Conservation (phyloP, 2,797 vertebrate species). For the Anomalospiza imberbis region DNA sequence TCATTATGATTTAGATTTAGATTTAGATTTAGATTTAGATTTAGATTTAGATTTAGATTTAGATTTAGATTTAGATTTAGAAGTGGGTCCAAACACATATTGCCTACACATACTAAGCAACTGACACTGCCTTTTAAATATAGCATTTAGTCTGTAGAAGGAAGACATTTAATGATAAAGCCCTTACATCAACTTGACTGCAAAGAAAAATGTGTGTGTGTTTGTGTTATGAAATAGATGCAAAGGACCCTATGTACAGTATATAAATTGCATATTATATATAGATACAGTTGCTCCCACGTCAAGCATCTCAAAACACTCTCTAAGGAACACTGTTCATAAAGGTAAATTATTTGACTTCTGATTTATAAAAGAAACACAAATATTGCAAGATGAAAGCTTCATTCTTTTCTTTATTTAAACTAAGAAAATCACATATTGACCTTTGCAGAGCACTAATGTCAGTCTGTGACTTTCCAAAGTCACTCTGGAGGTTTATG, state of each 20-base stretch:
- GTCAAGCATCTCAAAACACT: background rate
- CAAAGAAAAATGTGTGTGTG: background rate
- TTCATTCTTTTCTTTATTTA: background rate
- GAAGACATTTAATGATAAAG: background rate
- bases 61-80: background rate
- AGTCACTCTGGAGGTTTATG: background rate
- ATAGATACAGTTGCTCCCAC: background rate
- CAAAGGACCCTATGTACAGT: background rate
- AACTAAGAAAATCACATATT: background rate
- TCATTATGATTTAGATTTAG: background rate
- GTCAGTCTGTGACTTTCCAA: background rate
- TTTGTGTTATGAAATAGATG: background rate
- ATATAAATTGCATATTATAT: background rate
- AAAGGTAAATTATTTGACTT: background rate
- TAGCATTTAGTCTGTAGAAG: background rate
- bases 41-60: conserved; percentile 18
- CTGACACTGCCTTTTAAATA: background rate
- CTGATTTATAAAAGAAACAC: background rate
- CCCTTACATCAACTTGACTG: background rate
- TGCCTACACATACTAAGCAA: background rate
- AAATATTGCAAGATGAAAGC: background rate
- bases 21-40: background rate
- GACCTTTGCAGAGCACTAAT: background rate
- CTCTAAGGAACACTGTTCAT: background rate
- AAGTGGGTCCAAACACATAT: background rate